Evolutionary conservation across 2,888 invertebrate genomes (phyloP), one percentile per base, ranked within the genome.

Genomic region (Troglohyphantes excavatus): DNA sequence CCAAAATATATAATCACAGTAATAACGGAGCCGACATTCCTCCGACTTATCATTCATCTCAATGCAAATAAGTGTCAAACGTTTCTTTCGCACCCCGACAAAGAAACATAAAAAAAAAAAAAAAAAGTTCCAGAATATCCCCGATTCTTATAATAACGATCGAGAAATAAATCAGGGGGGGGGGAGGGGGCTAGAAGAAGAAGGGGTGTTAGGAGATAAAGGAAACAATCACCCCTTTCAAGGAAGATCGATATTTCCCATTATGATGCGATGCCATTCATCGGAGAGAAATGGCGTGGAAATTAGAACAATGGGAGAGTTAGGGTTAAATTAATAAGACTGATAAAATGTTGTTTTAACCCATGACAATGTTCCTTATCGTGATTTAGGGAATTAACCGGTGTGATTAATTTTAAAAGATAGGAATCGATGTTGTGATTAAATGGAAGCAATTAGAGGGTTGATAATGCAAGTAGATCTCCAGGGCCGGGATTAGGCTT

Each of bases 1-100:
- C 26, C 5, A n/a, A 17, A 17, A 1, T 9, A 19, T 53, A 82
- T 70, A 82, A 61, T 82, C 59, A 23, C 70, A 59, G 23, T 39
- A 61, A 59, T 53, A 70, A 75, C 6, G n/a, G 21, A 70, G n/a
- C 59, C 33, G n/a, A 68, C 33, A 68, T 67, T 68, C 46, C 26
- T 26, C 68, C 29, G 53, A 81, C 67, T 81, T 53, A 67, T 81
- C 79, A 81, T 53, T 68, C 53, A 68, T 33, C 61, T 78, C 43
- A 61, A 78, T 68, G 67, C 79, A 53, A 81, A 81, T 68, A 68
- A 68, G 79, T 81, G 61, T 78, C 78, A 78, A 78, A 29, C 68
- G 43, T 46, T 19, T 19, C 68, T 68, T 79, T 26, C 33, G 59
- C 53, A 7, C 11, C 76, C 21, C 23, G 0, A 9, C 33, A 33